phyloP scores from a whole-genome alignment of 35 echinoderm and acorn worm species.

The Patiria miniata region DNA sequence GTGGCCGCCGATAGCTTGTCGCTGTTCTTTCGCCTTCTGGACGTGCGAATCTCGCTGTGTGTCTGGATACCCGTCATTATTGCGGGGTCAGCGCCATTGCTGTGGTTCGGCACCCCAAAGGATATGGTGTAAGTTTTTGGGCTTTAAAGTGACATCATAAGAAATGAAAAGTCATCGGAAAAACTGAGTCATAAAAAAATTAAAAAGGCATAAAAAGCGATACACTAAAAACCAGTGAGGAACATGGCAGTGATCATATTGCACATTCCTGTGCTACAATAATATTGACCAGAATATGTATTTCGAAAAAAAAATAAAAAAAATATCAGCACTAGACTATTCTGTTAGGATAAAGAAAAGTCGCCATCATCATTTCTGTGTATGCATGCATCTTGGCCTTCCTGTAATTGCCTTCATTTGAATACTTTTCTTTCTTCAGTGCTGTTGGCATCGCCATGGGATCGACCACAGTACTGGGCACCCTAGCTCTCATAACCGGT shows the following conservation, averaged over 20 bases:
- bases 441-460: neutral
- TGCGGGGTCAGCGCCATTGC: neutral
- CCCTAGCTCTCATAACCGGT: neutral
- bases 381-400: too few species aligned
- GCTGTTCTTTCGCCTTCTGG: neutral
- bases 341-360: neutral
- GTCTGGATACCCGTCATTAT: neutral
- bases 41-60: neutral
- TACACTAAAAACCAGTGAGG: neutral
- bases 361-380: neutral
- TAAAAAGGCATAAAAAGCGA: neutral
- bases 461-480: neutral
- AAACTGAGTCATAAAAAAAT: neutral
- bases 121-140: constrained; percentile 3
- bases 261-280: neutral
- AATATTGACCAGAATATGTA: neutral
- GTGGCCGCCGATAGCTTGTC: neutral
- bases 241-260: too few species aligned
- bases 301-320: neutral
- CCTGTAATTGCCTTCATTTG: neutral
- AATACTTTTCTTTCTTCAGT: neutral
- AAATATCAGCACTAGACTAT: neutral
- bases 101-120: neutral
- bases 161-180: neutral
- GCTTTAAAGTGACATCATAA: neutral